Percentiles rank a stretch among this genome's conserved stretches.
Conservation (phyloP, 2,797 vertebrate genomes). For the Podargus strigoides region DNA sequence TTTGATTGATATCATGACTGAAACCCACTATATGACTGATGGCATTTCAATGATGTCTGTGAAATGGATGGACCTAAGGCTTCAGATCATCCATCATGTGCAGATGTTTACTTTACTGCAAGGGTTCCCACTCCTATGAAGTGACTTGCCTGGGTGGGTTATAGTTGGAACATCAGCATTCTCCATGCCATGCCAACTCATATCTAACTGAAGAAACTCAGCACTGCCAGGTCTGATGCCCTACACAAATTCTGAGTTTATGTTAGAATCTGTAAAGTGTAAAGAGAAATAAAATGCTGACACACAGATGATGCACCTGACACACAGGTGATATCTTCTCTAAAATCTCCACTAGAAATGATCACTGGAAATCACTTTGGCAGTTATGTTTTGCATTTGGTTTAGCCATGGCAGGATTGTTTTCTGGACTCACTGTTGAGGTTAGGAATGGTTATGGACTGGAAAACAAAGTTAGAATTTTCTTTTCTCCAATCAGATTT, state of each 20-base stretch:
- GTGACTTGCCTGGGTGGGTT: not conserved
- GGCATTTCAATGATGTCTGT: not conserved
- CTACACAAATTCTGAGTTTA: not conserved
- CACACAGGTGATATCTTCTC: not conserved
- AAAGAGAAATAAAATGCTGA: not conserved
- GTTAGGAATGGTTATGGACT: not conserved
- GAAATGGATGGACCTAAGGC: not conserved
- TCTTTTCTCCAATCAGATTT: not conserved
- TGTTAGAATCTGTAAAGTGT: not conserved
- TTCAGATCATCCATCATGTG: constrained; percentile 7
- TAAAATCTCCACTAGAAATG: not conserved
- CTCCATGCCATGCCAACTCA: accelerated
- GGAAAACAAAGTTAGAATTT: not conserved
- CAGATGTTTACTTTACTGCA: not conserved
- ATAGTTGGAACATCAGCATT: not conserved
- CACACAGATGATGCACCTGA: accelerated
- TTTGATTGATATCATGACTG: constrained; percentile 6
- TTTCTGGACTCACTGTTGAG: not conserved
- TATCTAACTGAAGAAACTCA: not conserved
- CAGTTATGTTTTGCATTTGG: not conserved
- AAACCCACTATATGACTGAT: not conserved
- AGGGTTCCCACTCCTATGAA: not conserved
- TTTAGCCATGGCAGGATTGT: not conserved
- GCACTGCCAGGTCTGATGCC: not conserved
- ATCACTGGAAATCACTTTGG: not conserved